Conservation (phyloP, 2,113 vertebrate genomes). For the Brachypodius melanocephalos region DNA sequence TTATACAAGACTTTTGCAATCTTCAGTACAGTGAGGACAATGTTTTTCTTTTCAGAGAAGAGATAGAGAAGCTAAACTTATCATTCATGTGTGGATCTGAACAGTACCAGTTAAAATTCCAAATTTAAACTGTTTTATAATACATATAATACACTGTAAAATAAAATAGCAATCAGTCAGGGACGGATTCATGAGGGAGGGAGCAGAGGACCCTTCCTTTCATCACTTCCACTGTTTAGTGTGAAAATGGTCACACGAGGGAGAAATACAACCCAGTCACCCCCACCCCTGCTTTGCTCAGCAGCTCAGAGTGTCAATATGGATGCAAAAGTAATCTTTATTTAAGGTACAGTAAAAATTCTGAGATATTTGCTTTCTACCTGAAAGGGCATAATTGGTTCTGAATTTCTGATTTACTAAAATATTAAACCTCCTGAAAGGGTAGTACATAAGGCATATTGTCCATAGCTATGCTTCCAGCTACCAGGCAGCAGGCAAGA, state of each 20-base stretch:
- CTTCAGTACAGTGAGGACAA: background rate
- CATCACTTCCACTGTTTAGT: background rate
- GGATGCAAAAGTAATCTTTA: background rate
- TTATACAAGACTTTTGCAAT: background rate
- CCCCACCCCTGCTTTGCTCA: background rate
- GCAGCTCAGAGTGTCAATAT: background rate
- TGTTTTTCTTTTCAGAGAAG: background rate
- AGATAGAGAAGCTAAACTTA: background rate
- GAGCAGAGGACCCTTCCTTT: background rate
- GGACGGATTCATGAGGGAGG: background rate
- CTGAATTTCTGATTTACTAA: background rate
- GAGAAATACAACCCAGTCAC: background rate
- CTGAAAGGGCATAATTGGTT: background rate
- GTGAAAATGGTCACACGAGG: background rate
- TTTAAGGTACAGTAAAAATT: background rate
- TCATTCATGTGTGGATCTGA: rapidly evolving
- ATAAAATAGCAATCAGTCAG: background rate
- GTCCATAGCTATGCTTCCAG: background rate
- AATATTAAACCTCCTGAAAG: background rate
- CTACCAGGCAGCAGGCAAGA: background rate
- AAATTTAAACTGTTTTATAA: background rate
- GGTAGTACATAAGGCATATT: background rate
- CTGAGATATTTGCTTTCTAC: background rate
- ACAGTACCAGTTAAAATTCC: background rate
- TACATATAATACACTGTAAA: background rate